These are phyloP conservation scores for Oncorhynchus masou DNA, from an alignment of 2,113 vertebrate genomes.

Conservation along the genomic window DNA sequence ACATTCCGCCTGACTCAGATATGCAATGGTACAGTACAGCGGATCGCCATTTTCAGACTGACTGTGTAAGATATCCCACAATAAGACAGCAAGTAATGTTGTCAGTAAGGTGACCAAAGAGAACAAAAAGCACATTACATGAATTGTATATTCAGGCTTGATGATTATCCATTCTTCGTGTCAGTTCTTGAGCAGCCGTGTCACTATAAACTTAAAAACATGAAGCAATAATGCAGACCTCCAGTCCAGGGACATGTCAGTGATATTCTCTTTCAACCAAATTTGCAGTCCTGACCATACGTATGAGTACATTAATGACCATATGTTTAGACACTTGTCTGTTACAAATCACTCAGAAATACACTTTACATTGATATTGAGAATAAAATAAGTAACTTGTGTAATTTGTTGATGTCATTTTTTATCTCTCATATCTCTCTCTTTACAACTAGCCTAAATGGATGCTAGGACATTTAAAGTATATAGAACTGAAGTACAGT, in stretches of 20 bases:
- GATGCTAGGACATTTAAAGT: too few relatives aligned
- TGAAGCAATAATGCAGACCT: neutral
- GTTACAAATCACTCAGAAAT: too few relatives aligned
- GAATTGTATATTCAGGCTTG: neutral
- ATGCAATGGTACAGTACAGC: too few relatives aligned
- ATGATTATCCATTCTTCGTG: neutral
- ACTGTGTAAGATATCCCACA: neutral
- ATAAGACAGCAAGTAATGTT: neutral
- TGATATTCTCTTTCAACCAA: neutral
- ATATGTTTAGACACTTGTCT: too few relatives aligned
- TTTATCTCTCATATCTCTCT: too few relatives aligned
- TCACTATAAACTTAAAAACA: neutral
- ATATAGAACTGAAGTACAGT: too few relatives aligned
- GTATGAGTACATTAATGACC: too few relatives aligned
- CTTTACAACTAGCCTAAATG: too few relatives aligned
- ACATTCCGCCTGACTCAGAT: neutral
- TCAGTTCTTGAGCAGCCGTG: neutral
- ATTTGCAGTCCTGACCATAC: neutral
- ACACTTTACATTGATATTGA: too few relatives aligned
- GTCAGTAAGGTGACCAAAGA: too few relatives aligned
- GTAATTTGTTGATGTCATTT: too few relatives aligned
- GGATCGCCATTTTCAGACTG: neutral
- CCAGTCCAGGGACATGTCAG: neutral
- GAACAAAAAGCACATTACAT: neutral
- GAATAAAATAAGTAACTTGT: too few relatives aligned